phyloP scores from a whole-genome alignment of 2,113 vertebrate species.

The Macrotus californicus region DNA sequence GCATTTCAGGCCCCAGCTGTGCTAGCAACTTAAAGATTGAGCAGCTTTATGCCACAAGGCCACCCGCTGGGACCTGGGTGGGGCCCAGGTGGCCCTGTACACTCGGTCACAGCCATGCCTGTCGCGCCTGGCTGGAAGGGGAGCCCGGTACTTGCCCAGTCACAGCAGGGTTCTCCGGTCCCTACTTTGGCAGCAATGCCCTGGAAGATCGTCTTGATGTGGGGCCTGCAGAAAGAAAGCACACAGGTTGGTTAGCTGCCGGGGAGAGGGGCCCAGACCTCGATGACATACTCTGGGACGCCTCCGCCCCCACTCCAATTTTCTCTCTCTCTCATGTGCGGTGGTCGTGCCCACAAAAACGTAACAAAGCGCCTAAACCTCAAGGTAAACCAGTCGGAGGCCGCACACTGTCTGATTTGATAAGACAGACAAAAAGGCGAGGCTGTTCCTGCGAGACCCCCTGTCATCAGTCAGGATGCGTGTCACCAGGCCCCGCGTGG shows the following conservation, averaged over 20 bases:
- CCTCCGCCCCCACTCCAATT: neutral
- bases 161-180: conserved; percentile 96
- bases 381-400: neutral
- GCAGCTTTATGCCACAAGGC: neutral
- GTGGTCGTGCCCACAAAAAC: neutral
- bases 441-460: no score
- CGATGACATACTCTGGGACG: neutral
- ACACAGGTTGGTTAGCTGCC: conserved; percentile 24
- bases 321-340: neutral
- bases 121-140: neutral
- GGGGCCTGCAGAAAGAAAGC: conserved; percentile 84
- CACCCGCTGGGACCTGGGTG: neutral
- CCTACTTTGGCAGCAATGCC: conserved; percentile 96
- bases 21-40: neutral
- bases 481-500: accelerated
- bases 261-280: neutral
- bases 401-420: neutral
- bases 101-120: accelerated
- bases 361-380: accelerated
- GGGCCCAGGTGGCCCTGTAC: neutral
- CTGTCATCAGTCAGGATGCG: accelerated
- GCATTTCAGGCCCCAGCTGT: neutral
- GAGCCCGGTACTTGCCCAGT: conserved; percentile 88
- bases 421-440: no score
- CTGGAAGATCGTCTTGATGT: conserved; percentile 97